Conservation (phyloP, 2,113 vertebrate species). For the Xerus inauris region DNA sequence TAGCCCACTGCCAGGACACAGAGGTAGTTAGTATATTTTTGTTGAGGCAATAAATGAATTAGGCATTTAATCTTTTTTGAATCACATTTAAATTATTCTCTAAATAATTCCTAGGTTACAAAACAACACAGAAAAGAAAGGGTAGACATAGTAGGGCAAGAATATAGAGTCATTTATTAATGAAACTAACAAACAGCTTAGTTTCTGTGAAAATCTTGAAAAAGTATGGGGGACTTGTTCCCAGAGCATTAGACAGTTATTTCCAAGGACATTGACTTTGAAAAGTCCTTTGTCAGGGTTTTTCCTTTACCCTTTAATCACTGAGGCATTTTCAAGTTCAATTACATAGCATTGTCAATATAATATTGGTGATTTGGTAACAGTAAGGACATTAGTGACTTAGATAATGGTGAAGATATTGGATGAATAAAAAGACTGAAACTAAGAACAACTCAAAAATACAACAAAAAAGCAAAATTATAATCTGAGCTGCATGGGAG, state of each 20-base stretch:
- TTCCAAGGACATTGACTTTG: conserved; percentile 42
- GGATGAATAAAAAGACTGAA: conserved; percentile 5
- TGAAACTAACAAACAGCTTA: not conserved
- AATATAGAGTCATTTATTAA: not conserved
- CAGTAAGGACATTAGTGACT: not conserved
- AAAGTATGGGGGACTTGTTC: no score
- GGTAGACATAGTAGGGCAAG: not conserved
- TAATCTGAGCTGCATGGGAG: not conserved
- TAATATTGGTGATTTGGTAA: conserved; percentile 39
- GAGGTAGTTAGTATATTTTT: not conserved
- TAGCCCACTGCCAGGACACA: not conserved
- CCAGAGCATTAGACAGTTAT: conserved; percentile 14
- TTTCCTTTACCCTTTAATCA: conserved; percentile 35
- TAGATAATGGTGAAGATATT: not conserved
- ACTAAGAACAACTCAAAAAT: conserved; percentile 35
- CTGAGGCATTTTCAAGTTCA: conserved; percentile 30
- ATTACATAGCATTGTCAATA: not conserved
- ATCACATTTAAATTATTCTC: not conserved
- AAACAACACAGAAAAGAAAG: not conserved
- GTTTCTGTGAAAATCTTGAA: conserved; percentile 23
- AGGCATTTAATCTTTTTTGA: not conserved
- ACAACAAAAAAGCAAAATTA: conserved; percentile 38
- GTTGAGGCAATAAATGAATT: not conserved
- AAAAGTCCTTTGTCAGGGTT: conserved; percentile 26
- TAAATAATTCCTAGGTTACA: not conserved